phyloP scores from a whole-genome alignment of 1,140 invertebrate genomes.

The Anoplophora glabripennis region DNA sequence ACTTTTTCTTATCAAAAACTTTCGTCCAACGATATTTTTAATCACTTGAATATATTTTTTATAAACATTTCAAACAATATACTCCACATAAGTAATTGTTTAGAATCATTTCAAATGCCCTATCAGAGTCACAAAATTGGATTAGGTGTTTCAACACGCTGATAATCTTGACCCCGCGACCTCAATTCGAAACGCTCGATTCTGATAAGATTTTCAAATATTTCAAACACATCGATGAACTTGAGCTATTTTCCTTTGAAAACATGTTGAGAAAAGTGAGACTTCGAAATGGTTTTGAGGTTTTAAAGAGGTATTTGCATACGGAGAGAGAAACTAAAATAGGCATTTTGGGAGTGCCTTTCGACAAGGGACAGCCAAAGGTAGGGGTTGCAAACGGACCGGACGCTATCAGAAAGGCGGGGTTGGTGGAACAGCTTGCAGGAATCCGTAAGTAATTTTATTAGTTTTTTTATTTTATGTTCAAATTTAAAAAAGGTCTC shows the following conservation, averaged over 20 bases:
- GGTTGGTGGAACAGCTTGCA: constrained; percentile 50
- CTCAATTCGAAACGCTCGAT: not conserved
- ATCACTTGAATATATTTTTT: constrained; percentile 6
- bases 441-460: constrained; percentile 50
- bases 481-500: too few species aligned
- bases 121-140: not conserved
- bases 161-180: constrained; percentile 3
- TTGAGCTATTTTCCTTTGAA: not conserved
- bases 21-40: too few species aligned
- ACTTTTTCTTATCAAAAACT: not conserved
- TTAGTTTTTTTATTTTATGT: too few species aligned
- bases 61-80: not conserved
- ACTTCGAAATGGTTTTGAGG: not conserved
- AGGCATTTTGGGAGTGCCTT: constrained; percentile 71
- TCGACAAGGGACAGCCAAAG: constrained; percentile 68
- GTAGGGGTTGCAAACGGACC: constrained; percentile 60
- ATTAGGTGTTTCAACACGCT: not conserved
- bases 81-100: not conserved
- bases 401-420: constrained; percentile 53
- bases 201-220: constrained; percentile 3
- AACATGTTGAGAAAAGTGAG: constrained; percentile 17
- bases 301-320: constrained; percentile 2
- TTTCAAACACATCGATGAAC: constrained; percentile 5
- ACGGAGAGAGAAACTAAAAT: constrained; percentile 46
- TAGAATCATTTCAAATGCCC: not conserved